These are phyloP conservation scores for Vulpes vulpes DNA, from an alignment of 2,113 vertebrate genomes.

Conservation along the genomic window DNA sequence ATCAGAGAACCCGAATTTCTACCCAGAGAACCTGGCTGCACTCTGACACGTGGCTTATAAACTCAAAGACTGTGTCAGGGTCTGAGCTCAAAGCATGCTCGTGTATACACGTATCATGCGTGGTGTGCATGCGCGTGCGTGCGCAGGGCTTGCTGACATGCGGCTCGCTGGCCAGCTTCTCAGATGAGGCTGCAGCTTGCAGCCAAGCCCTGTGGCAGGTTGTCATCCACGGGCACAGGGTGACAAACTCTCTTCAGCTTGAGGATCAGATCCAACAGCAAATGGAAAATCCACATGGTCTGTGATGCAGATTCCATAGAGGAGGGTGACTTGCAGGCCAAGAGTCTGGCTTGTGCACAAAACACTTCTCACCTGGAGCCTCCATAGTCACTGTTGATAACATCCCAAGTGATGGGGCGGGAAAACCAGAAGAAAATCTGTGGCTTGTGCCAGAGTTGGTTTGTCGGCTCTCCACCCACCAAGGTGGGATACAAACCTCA, in stretches of 20 bases:
- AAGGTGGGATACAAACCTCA: not conserved
- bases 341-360: too few relatives aligned
- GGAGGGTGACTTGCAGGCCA: rapidly evolving
- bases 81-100: rapidly evolving
- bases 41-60: rapidly evolving
- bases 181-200: not conserved
- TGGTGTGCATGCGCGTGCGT: rapidly evolving
- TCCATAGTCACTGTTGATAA: rapidly evolving
- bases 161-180: too few relatives aligned
- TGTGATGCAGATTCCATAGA: rapidly evolving
- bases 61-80: rapidly evolving
- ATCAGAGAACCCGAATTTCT: rapidly evolving
- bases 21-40: rapidly evolving
- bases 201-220: not conserved
- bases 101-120: too few relatives aligned
- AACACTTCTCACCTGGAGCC: not conserved
- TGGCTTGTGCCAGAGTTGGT: rapidly evolving
- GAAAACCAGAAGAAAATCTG: not conserved
- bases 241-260: rapidly evolving
- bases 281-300: not conserved
- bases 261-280: rapidly evolving
- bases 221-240: rapidly evolving
- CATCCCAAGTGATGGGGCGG: rapidly evolving
- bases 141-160: rapidly evolving
- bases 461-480: rapidly evolving